Conservation (phyloP, 2,888 invertebrate species). For the Ferrisia virgata region DNA sequence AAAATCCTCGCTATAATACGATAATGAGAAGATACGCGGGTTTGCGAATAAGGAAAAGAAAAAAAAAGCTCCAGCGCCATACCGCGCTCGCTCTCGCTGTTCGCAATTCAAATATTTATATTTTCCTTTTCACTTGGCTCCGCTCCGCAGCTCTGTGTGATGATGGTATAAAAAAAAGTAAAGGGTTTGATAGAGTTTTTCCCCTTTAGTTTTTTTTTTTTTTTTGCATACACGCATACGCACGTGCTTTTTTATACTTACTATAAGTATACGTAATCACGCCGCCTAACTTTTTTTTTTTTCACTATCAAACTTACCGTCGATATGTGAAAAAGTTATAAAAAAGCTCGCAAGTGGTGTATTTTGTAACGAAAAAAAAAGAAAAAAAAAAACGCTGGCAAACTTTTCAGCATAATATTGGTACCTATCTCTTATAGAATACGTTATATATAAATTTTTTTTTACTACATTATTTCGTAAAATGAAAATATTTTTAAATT, state of each 20-base stretch:
- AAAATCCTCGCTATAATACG: neutral
- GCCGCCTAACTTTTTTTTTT: neutral
- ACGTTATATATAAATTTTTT: neutral
- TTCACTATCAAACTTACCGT: neutral
- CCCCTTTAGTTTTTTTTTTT: neutral
- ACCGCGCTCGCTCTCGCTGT: neutral
- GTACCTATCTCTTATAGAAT: neutral
- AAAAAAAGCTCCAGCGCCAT: too few species aligned
- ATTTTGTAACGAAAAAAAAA: neutral
- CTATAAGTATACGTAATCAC: constrained; percentile 4
- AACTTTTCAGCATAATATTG: neutral
- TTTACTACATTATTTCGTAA: neutral
- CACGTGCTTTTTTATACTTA: neutral
- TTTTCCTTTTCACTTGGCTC: constrained; percentile 21
- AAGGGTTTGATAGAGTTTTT: constrained; percentile 19
- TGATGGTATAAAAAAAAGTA: neutral
- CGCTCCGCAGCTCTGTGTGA: neutral
- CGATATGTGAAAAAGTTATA: constrained; percentile 27
- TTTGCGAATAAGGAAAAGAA: neutral
- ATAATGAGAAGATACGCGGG: constrained; percentile 10
- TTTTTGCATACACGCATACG: neutral
- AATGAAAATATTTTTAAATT: constrained; percentile 21
- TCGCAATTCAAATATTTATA: constrained; percentile 30
- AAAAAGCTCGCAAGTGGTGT: neutral
- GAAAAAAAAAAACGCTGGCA: too few species aligned